phyloP scores from a whole-genome alignment of 2,888 invertebrate genomes.

The Drosophila picticornis region DNA sequence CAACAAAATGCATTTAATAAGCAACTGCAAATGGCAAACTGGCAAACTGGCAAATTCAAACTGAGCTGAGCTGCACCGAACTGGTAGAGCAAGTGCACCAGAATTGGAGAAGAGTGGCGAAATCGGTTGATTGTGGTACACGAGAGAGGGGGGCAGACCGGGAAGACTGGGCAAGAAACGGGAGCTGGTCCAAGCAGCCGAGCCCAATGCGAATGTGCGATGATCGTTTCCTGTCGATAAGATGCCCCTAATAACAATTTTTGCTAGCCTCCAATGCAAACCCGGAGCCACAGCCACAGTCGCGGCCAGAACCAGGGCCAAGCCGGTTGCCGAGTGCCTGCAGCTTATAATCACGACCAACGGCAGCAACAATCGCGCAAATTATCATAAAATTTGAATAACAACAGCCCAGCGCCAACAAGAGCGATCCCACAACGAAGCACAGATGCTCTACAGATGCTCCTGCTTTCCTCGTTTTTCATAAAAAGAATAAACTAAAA shows the following conservation, averaged over 20 bases:
- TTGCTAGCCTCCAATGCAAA: constrained; percentile 35
- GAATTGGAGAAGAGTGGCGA: constrained; percentile 30
- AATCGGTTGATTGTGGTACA: constrained; percentile 8
- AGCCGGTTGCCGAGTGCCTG: constrained; percentile 13
- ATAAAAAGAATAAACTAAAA: background rate
- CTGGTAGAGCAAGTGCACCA: constrained; percentile 43
- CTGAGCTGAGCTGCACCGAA: constrained; percentile 23
- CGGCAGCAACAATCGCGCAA: constrained; percentile 58
- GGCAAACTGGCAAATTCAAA: constrained; percentile 47
- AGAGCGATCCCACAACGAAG: background rate
- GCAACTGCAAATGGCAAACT: constrained; percentile 69
- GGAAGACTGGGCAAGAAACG: constrained; percentile 12
- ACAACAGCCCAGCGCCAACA: constrained; percentile 44
- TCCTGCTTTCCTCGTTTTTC: background rate
- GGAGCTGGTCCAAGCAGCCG: constrained; percentile 38
- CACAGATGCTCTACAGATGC: constrained; percentile 6
- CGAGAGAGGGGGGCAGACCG: background rate
- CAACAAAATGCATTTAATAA: constrained; percentile 79
- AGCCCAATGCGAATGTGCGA: constrained; percentile 73
- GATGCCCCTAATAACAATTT: constrained; percentile 75
- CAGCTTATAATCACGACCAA: constrained; percentile 56
- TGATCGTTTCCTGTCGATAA: constrained; percentile 80
- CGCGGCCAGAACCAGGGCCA: background rate
- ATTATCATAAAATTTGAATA: constrained; percentile 70
- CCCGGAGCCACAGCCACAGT: constrained; percentile 4